Evolutionary conservation across 1,140 invertebrate species (phyloP), one percentile per base, ranked within the genome.

Genomic region (Zaprionus kolodkinae): DNA sequence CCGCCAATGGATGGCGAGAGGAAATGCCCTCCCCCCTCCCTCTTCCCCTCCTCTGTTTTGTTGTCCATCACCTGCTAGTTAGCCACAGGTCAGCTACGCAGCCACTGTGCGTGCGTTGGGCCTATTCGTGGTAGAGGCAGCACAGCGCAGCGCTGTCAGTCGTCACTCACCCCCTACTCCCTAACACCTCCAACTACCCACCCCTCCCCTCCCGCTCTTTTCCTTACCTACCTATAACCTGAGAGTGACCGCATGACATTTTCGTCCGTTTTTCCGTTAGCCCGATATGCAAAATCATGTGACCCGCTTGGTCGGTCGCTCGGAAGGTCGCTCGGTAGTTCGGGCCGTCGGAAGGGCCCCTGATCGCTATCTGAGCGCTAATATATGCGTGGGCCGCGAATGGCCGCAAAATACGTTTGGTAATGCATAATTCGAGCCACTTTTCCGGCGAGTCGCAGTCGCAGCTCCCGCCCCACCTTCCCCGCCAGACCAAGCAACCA

Each of bases 351-450:
- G 55, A 61, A 43, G 65, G 59, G 56, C 54, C 27, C 13, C 76
- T 60, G 81, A 85, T 89, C 85, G 56, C 81, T 89, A 89, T 88
- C 85, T 86, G 64, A 25, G 54, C 72, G 69, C 76, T 89, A 79
- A 80, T 80, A 80, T 80, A 80, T 78, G 72, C 78, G 74, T 79
- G 72, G 78, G 76, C 67, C 43, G 74, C 54, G 52, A 36, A 55
- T 17, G 45, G 21, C 55, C 70, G 65, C 76, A 76, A 87, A 88
- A 84, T 88, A 72, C 78, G 85, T 89, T 81, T 48, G 55, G 81
- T 81, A 85, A 81, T 89, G 81, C 85, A 89, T 89, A 89, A 89
- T 77, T 85, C 62, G 72, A 85, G 86, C 55, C 85, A 89, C 85
- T 89, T 89, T 89, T 90, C 85, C 86, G 85, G 80, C 84, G 40